Base-by-base conservation (phyloP, 2,797 vertebrate genomes). In the Jordanella pulchra region DNA sequence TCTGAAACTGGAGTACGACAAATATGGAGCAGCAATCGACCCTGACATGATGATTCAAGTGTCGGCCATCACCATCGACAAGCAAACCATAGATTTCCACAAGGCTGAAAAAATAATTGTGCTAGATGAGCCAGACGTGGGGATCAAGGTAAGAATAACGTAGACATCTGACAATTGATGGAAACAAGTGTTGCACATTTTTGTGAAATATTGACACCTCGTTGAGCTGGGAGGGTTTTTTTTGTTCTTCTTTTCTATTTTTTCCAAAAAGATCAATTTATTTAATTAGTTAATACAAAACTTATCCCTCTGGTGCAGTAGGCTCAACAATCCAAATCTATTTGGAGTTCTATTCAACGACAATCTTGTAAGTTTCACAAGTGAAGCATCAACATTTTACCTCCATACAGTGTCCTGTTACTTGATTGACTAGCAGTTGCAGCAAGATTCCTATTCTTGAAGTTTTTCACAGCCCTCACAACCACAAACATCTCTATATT, bases 21-120 rank as follows among this genome's bases (percentile, higher is more conserved):
- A 78, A 0, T 98, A 98, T 1, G 35, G 87, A 3, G 70, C 91
- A 60, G 89, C 10, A 74, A 91, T 98, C 78, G 95, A 93, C 0
- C 91, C 95, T 27, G 96, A 96, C 60, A 94, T 95, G 84, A 72
- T 96, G 83, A 96, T 98, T 90, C 95, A 95, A 80, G 86, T 97
- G 86, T 86, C 92, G 48, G 95, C 93, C 48, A 86, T 97, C 27
- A 86, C 96, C 1, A 69, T 92, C 0, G 94, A 96, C 53, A 84
- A 85, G 0, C 76, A 94, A 23, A 85, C 78, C 0, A 79, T 76
- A 0, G 80, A 93, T 0, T 61, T 91, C 39, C 2, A 94, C 0
- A 86, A 96, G 66, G 91, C 93, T 0, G 67, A 95, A 79, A 93
- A 96, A 81, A 94, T 95, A 23, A 85, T 99, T 68, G 92, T 95